Conservation (phyloP, 2,797 vertebrate genomes). For the Phalanger gymnotis region DNA sequence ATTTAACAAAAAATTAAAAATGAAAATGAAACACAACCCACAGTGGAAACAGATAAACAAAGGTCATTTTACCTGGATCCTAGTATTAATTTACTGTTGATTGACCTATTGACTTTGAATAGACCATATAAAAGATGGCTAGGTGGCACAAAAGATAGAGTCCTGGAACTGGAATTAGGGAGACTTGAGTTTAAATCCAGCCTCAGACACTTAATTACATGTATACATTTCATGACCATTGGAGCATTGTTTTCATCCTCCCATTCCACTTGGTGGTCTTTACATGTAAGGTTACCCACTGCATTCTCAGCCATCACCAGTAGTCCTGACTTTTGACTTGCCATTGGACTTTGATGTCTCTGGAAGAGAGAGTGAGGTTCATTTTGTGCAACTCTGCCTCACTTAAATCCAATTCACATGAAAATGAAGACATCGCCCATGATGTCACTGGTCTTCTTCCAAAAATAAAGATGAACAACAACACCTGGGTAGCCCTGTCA, state of each 20-base stretch:
- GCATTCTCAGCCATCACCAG: background rate
- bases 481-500: background rate
- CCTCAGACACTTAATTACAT: background rate
- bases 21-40: background rate
- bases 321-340: background rate
- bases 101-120: background rate
- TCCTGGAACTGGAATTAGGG: background rate
- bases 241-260: background rate
- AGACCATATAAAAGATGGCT: background rate
- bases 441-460: background rate
- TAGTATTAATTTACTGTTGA: background rate
- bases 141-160: background rate
- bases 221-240: background rate
- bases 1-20: background rate
- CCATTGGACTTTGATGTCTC: background rate
- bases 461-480: background rate
- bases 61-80: background rate
- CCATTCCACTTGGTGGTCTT: background rate
- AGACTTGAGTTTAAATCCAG: background rate
- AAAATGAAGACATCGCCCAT: background rate
- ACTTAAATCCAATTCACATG: background rate
- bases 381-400: background rate
- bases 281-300: background rate
- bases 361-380: background rate
- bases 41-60: background rate